Percentiles rank a stretch among this genome's conserved stretches.
Conservation (phyloP, 2,797 vertebrate species). For the Tympanoctomys barrerae region DNA sequence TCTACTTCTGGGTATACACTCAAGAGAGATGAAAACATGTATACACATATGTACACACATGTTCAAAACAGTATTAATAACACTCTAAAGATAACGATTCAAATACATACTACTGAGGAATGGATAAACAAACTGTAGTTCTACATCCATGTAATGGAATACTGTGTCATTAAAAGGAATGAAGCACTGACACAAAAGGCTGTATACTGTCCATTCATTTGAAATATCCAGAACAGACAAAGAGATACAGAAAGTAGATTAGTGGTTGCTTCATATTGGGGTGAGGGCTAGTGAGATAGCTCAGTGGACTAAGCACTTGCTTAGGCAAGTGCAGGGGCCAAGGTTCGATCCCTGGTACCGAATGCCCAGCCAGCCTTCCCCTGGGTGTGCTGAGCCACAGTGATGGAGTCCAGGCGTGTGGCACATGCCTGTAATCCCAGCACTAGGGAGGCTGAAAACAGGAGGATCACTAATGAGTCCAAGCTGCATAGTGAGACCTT, state of each 20-base stretch:
- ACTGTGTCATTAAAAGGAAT: background rate
- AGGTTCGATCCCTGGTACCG: no score
- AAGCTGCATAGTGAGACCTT: no score
- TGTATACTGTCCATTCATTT: background rate
- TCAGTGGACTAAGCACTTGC: no score
- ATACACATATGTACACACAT: background rate
- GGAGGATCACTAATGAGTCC: no score
- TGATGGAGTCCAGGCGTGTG: no score
- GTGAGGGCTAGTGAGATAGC: no score
- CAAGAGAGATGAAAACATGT: background rate
- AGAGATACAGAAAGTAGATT: background rate
- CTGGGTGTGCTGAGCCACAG: no score
- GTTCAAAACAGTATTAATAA: constrained; percentile 1
- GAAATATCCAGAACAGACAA: background rate
- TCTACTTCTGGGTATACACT: background rate
- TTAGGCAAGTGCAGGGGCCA: no score
- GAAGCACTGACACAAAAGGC: background rate
- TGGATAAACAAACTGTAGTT: background rate
- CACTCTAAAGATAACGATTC: constrained; percentile 10
- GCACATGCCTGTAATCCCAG: no score
- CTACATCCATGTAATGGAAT: background rate
- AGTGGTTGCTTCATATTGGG: background rate
- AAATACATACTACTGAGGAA: background rate
- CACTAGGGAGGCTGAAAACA: no score
- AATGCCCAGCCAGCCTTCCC: no score